Percentiles rank a stretch among this genome's conserved stretches.
Conservation (phyloP, 2,797 vertebrate species). For the Loris lydekkerianus region DNA sequence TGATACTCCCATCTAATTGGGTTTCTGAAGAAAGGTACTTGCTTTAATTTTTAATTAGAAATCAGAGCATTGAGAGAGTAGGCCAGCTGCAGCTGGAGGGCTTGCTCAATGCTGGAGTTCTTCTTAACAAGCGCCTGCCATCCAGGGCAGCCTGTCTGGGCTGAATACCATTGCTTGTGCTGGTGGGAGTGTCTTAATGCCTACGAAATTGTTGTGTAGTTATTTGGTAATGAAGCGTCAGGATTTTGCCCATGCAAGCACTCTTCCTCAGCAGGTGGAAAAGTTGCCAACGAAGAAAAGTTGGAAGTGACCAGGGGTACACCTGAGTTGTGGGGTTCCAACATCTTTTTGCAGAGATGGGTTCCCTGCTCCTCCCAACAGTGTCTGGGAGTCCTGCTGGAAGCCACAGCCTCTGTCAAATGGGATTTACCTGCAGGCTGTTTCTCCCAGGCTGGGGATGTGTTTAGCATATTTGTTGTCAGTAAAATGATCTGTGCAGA, state of each 20-base stretch:
- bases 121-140: constrained; percentile 87
- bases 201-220: constrained; percentile 90
- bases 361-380: constrained; percentile 51
- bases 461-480: constrained; percentile 82
- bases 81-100: constrained; percentile 85
- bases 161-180: constrained; percentile 87
- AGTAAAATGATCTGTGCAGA: constrained; percentile 80
- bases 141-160: constrained; percentile 88
- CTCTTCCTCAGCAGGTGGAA: constrained; percentile 83
- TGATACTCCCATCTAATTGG: constrained; percentile 83
- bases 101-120: constrained; percentile 86
- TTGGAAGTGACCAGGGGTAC: constrained; percentile 70
- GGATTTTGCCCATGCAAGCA: constrained; percentile 87
- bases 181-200: constrained; percentile 90
- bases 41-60: constrained; percentile 88
- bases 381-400: not conserved
- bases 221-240: constrained; percentile 88
- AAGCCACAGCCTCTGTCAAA: constrained; percentile 68
- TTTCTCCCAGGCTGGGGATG: constrained; percentile 64
- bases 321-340: constrained; percentile 34
- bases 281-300: constrained; percentile 43
- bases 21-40: constrained; percentile 85
- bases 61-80: constrained; percentile 84
- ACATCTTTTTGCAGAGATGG: constrained; percentile 57
- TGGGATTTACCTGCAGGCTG: constrained; percentile 75